These are phyloP conservation scores for Todus mexicanus DNA, from an alignment of 2,797 vertebrate genomes.

Conservation along the genomic window DNA sequence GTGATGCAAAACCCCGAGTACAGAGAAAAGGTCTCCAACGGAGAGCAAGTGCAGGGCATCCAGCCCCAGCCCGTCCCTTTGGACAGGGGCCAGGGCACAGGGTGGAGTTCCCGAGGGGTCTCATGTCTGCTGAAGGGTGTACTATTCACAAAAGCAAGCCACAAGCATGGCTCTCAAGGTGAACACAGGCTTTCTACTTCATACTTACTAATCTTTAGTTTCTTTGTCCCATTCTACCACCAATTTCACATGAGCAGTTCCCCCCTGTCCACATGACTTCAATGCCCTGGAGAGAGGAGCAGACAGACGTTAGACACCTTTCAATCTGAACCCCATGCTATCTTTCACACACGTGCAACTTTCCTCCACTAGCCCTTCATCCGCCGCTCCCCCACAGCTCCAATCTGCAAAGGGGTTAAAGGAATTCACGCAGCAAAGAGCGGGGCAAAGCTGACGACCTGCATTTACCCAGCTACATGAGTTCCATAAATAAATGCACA, in stretches of 20 bases:
- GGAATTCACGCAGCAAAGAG: neutral
- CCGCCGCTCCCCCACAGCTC: neutral
- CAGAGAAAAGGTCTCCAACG: neutral
- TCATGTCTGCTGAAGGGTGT: neutral
- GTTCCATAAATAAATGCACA: neutral
- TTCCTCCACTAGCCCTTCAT: neutral
- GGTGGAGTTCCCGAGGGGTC: neutral
- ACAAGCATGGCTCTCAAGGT: neutral
- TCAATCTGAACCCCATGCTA: neutral
- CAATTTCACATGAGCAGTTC: slow-evolving; percentile 94
- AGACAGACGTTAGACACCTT: neutral
- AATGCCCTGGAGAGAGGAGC: slow-evolving; percentile 80
- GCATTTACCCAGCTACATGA: neutral
- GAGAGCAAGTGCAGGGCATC: neutral
- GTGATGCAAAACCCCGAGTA: neutral
- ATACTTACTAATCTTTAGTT: slow-evolving; percentile 97
- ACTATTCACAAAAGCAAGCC: neutral
- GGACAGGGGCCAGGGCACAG: neutral
- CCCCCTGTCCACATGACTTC: slow-evolving; percentile 95
- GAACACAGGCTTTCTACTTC: neutral
- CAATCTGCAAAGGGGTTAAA: neutral
- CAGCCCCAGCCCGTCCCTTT: neutral
- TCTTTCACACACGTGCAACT: neutral
- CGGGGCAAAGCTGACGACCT: neutral
- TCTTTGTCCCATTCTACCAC: slow-evolving; percentile 99